Evolutionary conservation across 1,140 invertebrate species (phyloP), one percentile per base, ranked within the genome.

Genomic region (Hycleus phaleratus): DNA sequence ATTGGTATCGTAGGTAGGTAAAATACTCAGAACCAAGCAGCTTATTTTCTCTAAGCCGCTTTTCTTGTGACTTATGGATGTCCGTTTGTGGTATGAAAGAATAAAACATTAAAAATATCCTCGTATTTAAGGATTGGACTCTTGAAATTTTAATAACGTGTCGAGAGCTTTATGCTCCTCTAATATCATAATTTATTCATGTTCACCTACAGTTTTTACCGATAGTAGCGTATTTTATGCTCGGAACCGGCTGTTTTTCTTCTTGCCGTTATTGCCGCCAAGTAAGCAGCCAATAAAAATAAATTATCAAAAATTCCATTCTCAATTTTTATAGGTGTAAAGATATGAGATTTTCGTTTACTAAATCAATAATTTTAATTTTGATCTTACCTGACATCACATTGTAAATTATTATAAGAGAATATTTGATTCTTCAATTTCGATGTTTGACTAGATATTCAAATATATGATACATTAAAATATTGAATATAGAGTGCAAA

Each of bases 91-190:
- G 49, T 50, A 54, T 55, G 44, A 56, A 61, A 58, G 60, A 45
- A 64, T 64, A 56, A 61, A 61, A 56, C 56, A 64, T 64, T 58
- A 50, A 61, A 63, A 63, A 44, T 46, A 32, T 49, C 4, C 7
- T 7, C 47, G 47, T 53, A 61, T 61, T 58, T 61, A 59, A 50
- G 52, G 47, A 49, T 58, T 58, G 44, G 42, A 42, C 38, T 58
- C 52, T 61, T 61, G 50, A 56, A 63, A 63, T 60, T 63, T 63
- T 63, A 60, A 63, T 63, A 60, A 63, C 52, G 52, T 63, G 61
- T 60, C 61, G 61, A 60, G 58, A 52, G 52, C 43, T 56, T 57
- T 59, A 60, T 49, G 48, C 49, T 42, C 42, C 49, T 56, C 40
- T 46, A 59, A 59, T 49, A 55, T 49, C 47, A 46, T 59, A 59